These are phyloP conservation scores for Spinus pinus DNA, from an alignment of 2,797 vertebrate genomes.

Conservation along the genomic window DNA sequence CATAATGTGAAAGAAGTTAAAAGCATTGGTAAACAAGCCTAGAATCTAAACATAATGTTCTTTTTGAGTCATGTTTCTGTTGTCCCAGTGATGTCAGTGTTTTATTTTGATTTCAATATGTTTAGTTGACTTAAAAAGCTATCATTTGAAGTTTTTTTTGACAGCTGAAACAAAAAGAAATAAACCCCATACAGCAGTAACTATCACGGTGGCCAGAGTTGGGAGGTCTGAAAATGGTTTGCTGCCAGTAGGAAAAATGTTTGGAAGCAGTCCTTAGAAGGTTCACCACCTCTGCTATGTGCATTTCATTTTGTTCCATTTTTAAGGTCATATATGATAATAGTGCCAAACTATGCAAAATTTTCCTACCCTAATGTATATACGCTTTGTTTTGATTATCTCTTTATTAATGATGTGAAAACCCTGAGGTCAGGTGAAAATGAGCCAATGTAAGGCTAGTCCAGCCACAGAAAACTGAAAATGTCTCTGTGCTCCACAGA, in stretches of 20 bases:
- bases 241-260: conserved; percentile 49
- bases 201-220: conserved; percentile 65
- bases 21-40: neutral
- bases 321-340: conserved; percentile 38
- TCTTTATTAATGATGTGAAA: conserved; percentile 72
- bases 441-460: conserved; percentile 42
- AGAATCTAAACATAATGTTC: neutral
- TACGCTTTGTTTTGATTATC: conserved; percentile 66
- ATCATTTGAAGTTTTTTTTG: conserved; percentile 66
- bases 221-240: conserved; percentile 72
- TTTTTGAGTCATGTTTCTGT: neutral
- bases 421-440: conserved; percentile 63
- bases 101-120: neutral
- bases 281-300: conserved; percentile 51
- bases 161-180: conserved; percentile 60
- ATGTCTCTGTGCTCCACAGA: neutral
- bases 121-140: conserved; percentile 49
- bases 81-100: neutral
- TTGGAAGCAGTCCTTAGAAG: conserved; percentile 54
- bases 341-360: conserved; percentile 53
- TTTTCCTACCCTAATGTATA: conserved; percentile 33
- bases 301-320: conserved; percentile 51
- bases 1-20: neutral
- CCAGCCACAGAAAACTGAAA: conserved; percentile 38
- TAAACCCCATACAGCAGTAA: conserved; percentile 44